Evolutionary conservation across 2,113 vertebrate species (phyloP).

Genomic region (Notarius quadriscutis): DNA sequence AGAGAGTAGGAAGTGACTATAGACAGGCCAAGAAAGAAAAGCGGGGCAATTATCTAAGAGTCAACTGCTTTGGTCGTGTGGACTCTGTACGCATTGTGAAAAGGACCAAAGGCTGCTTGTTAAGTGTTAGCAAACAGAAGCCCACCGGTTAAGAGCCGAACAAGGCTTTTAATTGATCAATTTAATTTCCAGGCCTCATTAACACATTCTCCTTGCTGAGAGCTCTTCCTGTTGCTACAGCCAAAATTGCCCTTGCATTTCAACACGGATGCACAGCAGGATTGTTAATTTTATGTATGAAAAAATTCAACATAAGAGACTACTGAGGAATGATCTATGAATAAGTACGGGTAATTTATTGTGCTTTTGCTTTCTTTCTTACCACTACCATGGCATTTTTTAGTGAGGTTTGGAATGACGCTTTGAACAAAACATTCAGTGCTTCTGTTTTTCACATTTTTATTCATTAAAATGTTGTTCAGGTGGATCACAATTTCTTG

Average conservation of each 20-base stretch:
- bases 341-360: conserved; percentile 13
- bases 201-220: conserved; percentile 75
- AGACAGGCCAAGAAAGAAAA: conserved; percentile 54
- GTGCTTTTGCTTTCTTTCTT: not conserved
- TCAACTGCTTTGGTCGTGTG: conserved; percentile 64
- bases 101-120: conserved; percentile 66
- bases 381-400: conserved; percentile 12
- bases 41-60: conserved; percentile 71
- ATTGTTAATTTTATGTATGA: conserved; percentile 56
- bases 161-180: conserved; percentile 68
- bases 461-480: not conserved
- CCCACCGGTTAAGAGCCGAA: conserved; percentile 63
- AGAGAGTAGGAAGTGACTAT: conserved; percentile 43
- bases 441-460: not conserved
- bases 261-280: conserved; percentile 46
- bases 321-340: conserved; percentile 1
- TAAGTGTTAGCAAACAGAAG: conserved; percentile 64
- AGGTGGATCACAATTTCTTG: not conserved
- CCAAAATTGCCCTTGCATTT: conserved; percentile 66
- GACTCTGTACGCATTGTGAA: conserved; percentile 65
- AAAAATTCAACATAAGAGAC: conserved; percentile 23
- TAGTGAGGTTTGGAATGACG: not conserved
- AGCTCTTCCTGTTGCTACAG: conserved; percentile 74
- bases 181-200: conserved; percentile 72
- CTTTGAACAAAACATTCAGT: not conserved